phyloP scores from a whole-genome alignment of 2,113 vertebrate species.

The Reinhardtius hippoglossoides region DNA sequence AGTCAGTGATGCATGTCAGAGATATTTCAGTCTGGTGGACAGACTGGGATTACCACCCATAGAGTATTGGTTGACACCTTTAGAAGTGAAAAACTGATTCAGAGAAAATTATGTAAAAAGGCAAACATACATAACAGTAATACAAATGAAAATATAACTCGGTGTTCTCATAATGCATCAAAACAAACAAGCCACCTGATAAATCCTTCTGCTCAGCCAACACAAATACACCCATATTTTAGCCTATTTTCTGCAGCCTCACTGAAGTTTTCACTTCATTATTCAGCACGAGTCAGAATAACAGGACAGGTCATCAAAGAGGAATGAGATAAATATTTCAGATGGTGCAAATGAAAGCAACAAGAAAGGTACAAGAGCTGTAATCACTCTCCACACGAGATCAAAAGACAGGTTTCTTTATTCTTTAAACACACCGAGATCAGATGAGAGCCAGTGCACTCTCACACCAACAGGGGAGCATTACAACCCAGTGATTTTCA shows the following conservation, averaged over 20 bases:
- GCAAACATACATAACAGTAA: background rate
- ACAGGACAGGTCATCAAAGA: slow-evolving; percentile 27
- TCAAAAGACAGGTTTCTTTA: slow-evolving; percentile 54
- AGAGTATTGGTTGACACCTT: too few relatives aligned
- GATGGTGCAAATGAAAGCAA: slow-evolving; percentile 37
- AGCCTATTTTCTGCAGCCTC: background rate
- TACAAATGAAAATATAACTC: background rate
- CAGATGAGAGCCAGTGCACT: slow-evolving; percentile 59
- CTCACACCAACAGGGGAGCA: slow-evolving; percentile 49
- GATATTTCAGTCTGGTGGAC: too few relatives aligned
- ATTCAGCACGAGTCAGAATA: slow-evolving; percentile 28
- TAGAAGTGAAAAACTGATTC: background rate
- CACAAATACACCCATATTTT: background rate
- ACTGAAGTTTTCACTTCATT: slow-evolving; percentile 6
- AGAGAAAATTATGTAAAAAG: background rate
- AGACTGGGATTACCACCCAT: too few relatives aligned
- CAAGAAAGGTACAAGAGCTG: slow-evolving; percentile 31
- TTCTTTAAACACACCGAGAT: slow-evolving; percentile 56
- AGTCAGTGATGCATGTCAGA: too few relatives aligned
- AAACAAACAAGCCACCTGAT: background rate
- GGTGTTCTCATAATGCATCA: background rate
- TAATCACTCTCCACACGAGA: slow-evolving; percentile 45
- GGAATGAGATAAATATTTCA: slow-evolving; percentile 48
- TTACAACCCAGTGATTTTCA: slow-evolving; percentile 52
- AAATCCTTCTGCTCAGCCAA: background rate